Base-by-base conservation (phyloP, 1,140 invertebrate species). In the Elysia chlorotica region DNA sequence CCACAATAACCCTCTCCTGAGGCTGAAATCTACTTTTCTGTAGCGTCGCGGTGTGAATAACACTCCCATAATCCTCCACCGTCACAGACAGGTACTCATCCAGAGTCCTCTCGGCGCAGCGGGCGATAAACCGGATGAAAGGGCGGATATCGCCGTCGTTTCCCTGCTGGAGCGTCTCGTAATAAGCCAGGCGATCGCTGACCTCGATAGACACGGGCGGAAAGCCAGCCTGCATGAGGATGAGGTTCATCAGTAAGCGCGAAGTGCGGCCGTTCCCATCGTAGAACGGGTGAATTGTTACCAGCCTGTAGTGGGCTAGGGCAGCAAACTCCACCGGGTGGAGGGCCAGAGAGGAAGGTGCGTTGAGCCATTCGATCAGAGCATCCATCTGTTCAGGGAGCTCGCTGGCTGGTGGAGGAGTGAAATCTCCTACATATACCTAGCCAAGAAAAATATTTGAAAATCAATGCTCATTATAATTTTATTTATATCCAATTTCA, bases 211-310 rank as follows among this genome's bases (percentile, higher is more conserved):
- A 97, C 4, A 98, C 95, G 0, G 97, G 96, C 2, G 97, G 97
- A 89, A 94, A 99, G 0, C 96, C 97, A n/a, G 95, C 94, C 87
- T 95, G 93, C 94, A 99, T 97, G n/a, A 99, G 89, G 74, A 99
- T 93, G 74, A 97, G 91, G 86, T 99, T 99, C 96, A 99, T 99
- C 0, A 99, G 88, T 10, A 99, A 89, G 48, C 97, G 89, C 2
- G 96, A 96, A 0, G 97, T 99, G 80, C 97, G 90, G 0, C 97
- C 97, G 86, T 99, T 99, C 35, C 96, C 96, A 81, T 90, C 89
- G 66, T 89, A 87, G 79, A 90, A 90, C 25, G 89, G 89, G 89
- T 99, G 96, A 77, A 98, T 97, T 80, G 94, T 93, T 0, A 98
- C 97, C 63, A 99, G 85, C 89, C 98, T 98, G 87, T 98, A 99